Base-by-base conservation (phyloP, 2,888 invertebrate genomes). In the Drosophila emarginata region DNA sequence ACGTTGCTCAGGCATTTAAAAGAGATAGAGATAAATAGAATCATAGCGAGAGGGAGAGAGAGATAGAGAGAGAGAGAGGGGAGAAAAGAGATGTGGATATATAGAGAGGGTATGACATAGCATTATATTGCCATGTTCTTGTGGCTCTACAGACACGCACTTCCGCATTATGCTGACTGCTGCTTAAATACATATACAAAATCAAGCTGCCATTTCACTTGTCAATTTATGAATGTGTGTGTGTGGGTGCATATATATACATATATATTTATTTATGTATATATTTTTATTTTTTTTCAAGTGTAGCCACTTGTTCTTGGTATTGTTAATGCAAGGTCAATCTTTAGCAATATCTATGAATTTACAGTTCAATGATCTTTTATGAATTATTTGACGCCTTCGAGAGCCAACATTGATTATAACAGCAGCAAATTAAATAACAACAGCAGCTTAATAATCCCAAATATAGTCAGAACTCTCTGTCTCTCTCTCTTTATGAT, bases 151-250 rank as follows among this genome's bases (percentile, higher is more conserved):
- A 71, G 53, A 61, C 71, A 76, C 74, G 76, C 66, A 74, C 77
- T 77, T 77, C 77, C 77, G 77, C 74, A 70, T 86, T 82, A 81
- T 77, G 76, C 81, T 45, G 36, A 26, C 50, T 63, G 59, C 21
- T 28, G 45, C 45, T 45, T 45, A 45, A 45, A 45, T 21, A 62
- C 15, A 28, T n/a, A 32, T 57, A 74, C 73, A 76, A 80, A 86
- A 84, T 81, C 82, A 87, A 83, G 85, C 87, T 84, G 87, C 82
- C 87, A 82, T 78, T 87, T 84, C 74, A 86, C 78, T 76, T 86
- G 87, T 87, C 87, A 87, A 87, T 87, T 87, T 26, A 6, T 51
- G 23, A n/a, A 5, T 14, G 39, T 39, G 6, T 18, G 40, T 45
- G 11, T 18, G 5, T 40, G 40, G 15, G 40, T 40, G 15, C 4